phyloP scores from a whole-genome alignment of 1,140 invertebrate genomes.

The Anastatus disparis region DNA sequence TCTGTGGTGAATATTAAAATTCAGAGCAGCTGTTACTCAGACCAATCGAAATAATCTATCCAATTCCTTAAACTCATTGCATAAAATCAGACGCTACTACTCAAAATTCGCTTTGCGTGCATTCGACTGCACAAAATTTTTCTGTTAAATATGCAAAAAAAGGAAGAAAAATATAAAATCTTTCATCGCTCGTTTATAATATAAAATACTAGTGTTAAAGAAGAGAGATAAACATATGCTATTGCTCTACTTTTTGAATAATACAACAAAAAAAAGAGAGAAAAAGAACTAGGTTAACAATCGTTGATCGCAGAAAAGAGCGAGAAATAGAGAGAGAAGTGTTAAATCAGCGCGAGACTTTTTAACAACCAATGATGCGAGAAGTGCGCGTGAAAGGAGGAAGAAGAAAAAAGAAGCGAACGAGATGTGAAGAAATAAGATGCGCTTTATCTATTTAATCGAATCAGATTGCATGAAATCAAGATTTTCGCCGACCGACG shows the following conservation, averaged over 20 bases:
- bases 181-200: neutral
- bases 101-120: too few species aligned
- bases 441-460: constrained; percentile 25
- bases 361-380: neutral
- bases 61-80: too few species aligned
- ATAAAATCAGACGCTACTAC: too few species aligned
- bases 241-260: neutral
- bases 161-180: too few species aligned
- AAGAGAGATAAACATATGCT: too few species aligned
- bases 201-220: constrained; percentile 3
- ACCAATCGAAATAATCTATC: too few species aligned
- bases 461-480: neutral
- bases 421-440: too few species aligned
- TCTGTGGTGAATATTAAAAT: too few species aligned
- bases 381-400: too few species aligned
- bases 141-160: neutral
- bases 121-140: too few species aligned
- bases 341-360: constrained; percentile 5
- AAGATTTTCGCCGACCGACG: too few species aligned
- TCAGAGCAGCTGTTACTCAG: too few species aligned
- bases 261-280: neutral
- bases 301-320: neutral
- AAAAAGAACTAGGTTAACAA: constrained; percentile 28
- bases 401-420: neutral
- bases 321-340: neutral